Conservation (phyloP, 2,888 invertebrate species). For the Xestia c-nigrum region DNA sequence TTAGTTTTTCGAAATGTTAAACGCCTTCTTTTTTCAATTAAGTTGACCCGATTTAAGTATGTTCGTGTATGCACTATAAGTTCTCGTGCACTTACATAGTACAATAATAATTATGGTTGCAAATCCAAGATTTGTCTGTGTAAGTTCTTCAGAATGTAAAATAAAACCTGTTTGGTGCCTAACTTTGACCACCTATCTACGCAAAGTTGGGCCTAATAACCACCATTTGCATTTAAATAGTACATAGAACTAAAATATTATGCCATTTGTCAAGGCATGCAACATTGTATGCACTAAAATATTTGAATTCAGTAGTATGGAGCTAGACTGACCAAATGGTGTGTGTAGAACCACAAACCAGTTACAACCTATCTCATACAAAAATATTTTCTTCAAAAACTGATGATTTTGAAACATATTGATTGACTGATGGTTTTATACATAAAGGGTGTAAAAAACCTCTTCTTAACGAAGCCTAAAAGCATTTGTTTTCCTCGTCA, state of each 20-base stretch:
- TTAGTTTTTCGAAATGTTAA: background rate
- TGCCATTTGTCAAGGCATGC: constrained; percentile 52
- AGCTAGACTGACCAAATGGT: background rate
- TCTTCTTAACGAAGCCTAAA: too few relatives aligned
- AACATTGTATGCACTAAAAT: constrained; percentile 56
- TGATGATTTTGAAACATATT: too few relatives aligned
- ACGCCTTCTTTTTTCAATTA: background rate
- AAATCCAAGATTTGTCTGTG: constrained; percentile 13
- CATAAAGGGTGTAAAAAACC: too few relatives aligned
- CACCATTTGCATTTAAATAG: constrained; percentile 70
- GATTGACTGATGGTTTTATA: too few relatives aligned
- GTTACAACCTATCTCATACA: too few relatives aligned
- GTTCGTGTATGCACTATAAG: background rate
- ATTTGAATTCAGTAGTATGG: constrained; percentile 23
- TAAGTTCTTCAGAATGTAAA: constrained; percentile 5
- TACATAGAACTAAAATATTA: constrained; percentile 63
- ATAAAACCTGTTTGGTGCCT: constrained; percentile 8
- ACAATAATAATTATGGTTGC: constrained; percentile 8
- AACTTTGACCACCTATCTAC: constrained; percentile 29
- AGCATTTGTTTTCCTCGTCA: too few relatives aligned
- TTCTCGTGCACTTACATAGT: constrained; percentile 12
- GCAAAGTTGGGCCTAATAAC: constrained; percentile 64
- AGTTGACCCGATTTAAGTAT: background rate
- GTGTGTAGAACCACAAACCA: background rate
- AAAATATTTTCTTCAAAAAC: too few relatives aligned